These are phyloP conservation scores for Orientallactaga bullata DNA, from an alignment of 2,113 vertebrate genomes.

Conservation along the genomic window DNA sequence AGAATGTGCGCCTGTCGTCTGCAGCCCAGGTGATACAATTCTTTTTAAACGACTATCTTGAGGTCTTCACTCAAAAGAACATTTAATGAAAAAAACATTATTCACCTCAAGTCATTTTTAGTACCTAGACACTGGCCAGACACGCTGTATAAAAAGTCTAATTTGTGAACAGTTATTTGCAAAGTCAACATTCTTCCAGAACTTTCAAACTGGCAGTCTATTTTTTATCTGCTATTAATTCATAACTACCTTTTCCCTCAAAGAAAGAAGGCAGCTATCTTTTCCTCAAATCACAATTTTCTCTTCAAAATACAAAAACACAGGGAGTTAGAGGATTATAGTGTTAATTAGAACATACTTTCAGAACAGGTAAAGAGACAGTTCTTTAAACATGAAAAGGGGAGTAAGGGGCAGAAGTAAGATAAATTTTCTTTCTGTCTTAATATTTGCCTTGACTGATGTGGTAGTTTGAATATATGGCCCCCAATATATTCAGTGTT, in stretches of 20 bases:
- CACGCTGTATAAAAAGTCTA: slow-evolving; percentile 10
- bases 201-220: slow-evolving; percentile 24
- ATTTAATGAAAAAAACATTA: slow-evolving; percentile 43
- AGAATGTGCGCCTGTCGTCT: not conserved
- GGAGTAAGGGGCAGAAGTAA: slow-evolving; percentile 17
- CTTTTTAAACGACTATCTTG: slow-evolving; percentile 12
- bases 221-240: slow-evolving; percentile 57
- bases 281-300: slow-evolving; percentile 32
- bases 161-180: slow-evolving; percentile 53
- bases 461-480: no score
- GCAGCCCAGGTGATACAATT: not conserved
- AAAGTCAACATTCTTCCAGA: slow-evolving; percentile 56
- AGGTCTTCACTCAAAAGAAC: slow-evolving; percentile 45
- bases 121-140: slow-evolving; percentile 51
- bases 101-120: slow-evolving; percentile 28
- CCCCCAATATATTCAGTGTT: no score
- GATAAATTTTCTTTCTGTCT: slow-evolving; percentile 42
- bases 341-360: slow-evolving; percentile 46
- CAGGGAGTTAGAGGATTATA: not conserved
- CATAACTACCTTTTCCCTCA: slow-evolving; percentile 26
- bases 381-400: slow-evolving; percentile 6
- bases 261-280: slow-evolving; percentile 33
- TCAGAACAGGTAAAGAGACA: slow-evolving; percentile 26
- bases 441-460: slow-evolving; percentile 60
- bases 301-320: slow-evolving; percentile 56